Base-by-base conservation (phyloP, 2,797 vertebrate species). In the Podargus strigoides region DNA sequence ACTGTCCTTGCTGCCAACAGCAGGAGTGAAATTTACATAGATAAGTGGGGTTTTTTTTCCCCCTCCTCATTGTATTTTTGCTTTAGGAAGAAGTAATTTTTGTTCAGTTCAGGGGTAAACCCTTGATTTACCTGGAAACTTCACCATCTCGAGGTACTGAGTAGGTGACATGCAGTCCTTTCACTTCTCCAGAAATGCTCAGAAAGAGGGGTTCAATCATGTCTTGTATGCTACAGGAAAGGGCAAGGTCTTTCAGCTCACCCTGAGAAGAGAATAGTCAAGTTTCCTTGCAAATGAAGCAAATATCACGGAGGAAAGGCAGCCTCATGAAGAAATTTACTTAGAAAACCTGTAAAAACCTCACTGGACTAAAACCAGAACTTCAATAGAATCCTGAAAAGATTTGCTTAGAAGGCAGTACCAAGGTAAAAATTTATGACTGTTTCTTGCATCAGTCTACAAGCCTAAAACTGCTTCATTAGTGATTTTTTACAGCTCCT, bases 191-290 rank as follows among this genome's bases (percentile, higher is more conserved):
- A 42, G 96, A 95, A 86, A 99, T 97, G 28, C 94, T 94, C 60
- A 99, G 94, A 60, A 98, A 94, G 58, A 99, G 98, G 6, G 98
- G 98, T 20, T 98, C 97, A 79, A 82, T 94, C 98, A 99, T 98
- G 69, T 98, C 98, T 90, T 98, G 97, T 87, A 99, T 97, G 16
- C 97, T 96, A 94, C 99, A 99, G 74, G 97, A 93, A 62, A 99
- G 98, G 41, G 42, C 85, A 46, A 99, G 97, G 16, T 98, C 96
- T 5, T 95, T 98, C 94, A 99, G 94, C 68, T 98, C 98, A 52
- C 98, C 95, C 99, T 99, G 87, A 58, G 58, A 94, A 93, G 63
- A 88, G 73, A 92, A 89, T 19, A 34, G 58, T 24, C 21, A 64
- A 28, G 6, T 62, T 46, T 42, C 14, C 32, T 50, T 66, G 23